These are phyloP conservation scores for Trachythela sp. DNA, from an alignment of 64 coral and sea anemone species.

Conservation along the genomic window DNA sequence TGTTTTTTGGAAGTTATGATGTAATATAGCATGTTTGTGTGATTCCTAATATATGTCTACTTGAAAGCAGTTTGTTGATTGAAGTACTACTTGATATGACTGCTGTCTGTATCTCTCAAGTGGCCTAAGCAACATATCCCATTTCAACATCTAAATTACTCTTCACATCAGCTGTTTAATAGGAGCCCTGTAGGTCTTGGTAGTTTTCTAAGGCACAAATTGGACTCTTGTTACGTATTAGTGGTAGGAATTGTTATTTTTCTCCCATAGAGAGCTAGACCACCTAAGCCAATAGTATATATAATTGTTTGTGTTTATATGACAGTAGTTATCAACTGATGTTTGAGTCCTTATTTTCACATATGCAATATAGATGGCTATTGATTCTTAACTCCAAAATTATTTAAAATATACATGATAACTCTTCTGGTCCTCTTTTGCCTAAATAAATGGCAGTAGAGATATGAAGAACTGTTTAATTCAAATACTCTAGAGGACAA, in stretches of 20 bases:
- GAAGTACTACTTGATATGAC: not conserved
- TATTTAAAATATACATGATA: no score
- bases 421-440: no score
- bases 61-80: conserved; percentile 1
- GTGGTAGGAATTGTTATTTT: not conserved
- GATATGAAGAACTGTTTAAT: no score
- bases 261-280: no score
- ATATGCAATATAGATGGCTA: no score
- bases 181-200: not conserved
- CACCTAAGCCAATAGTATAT: no score
- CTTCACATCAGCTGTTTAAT: not conserved
- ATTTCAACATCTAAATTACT: not conserved
- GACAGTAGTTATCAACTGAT: no score
- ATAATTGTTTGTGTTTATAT: no score
- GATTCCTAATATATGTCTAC: not conserved
- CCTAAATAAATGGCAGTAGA: no score
- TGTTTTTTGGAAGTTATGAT: not conserved
- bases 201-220: not conserved
- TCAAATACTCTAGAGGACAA: no score
- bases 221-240: not conserved
- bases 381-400: no score
- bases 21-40: not conserved
- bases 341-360: no score
- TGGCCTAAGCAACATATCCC: not conserved
- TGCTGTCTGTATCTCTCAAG: not conserved